Evolutionary conservation across 2,113 vertebrate species (phyloP), one percentile per base, ranked within the genome.

Genomic region (Cyanoramphus novaezelandiae): DNA sequence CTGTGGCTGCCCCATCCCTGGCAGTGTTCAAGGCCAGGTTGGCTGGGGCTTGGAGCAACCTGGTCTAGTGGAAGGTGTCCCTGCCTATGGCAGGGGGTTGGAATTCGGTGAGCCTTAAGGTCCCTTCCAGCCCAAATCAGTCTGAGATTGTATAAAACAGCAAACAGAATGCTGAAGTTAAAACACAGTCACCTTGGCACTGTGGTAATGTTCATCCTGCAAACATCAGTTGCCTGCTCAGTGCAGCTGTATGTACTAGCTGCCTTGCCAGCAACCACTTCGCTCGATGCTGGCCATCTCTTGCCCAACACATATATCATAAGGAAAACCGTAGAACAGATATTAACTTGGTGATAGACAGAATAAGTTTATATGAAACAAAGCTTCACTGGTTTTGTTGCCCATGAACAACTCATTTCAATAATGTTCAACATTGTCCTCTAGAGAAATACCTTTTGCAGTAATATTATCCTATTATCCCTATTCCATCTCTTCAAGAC

Each of bases 381-480:
- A 83, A 92, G 0, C 17, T 41, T 80, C 28, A 10, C 17, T 47
- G 9, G 13, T 35, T 90, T 86, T 93, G 41, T 74, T 90, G 28
- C 18, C 53, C 59, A 46, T 12, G 52, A 93, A 74, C 71, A 77
- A 77, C 63, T 74, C 90, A 62, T 89, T 96, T 95, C 64, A 92
- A 53, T 92, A 92, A 93, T 83, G 8, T 68, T 94, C 57, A 85
- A 85, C 63, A 50, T 64, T 79, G 39, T 95, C 86, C 88, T 94
- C 96, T 92, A 93, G 95, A 97, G 94, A 97, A 90, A 78, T 95
- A 87, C 89, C 41, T 95, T 96, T 60, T 97, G 21, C 1, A 4
- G 41, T 53, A 78, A n/a, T 84, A 67, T 93, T 83, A 97, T 97
- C 82, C 37, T 35, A 59, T 59, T 35, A 35, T 35, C 13, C 70